Evolutionary conservation across 1,140 invertebrate species (phyloP), one percentile per base, ranked within the genome.

Genomic region (Drosophila nannoptera): DNA sequence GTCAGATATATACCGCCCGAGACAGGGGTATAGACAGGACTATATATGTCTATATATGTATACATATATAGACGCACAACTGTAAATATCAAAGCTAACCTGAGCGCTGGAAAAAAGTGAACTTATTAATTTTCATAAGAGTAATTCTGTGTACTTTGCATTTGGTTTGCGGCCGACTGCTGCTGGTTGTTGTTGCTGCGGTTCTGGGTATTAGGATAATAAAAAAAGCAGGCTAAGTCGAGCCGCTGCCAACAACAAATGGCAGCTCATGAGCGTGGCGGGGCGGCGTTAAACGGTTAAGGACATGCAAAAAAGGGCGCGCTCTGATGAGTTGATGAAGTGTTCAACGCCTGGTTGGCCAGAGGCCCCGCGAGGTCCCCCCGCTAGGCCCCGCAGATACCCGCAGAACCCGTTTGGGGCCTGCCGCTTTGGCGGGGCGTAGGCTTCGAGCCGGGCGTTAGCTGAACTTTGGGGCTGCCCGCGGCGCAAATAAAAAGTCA

Each of bases 71-170:
- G 35, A 73, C 46, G 64, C 42, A 38, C 14, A 62, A 48, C 12
- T 14, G 42, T 48, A 38, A 50, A 7, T 60, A 64, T 14, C 48
- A 14, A 48, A 67, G 55, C 70, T 70, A 70, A 78, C 61, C 63
- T 73, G 67, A 52, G 78, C 64, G 62, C 68, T 65, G 48, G 36
- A 81, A 80, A 78, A 87, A 87, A 87, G 75, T 87, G 78, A 71
- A 87, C 82, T 87, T 87, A 87, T 87, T 87, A 87, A 87, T 87
- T 87, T 87, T 87, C 83, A 87, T 87, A 87, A 87, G 75, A 87
- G 82, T 87, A 87, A 87, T 87, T 87, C 78, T 87, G 84, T 87
- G 82, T 87, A 74, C 77, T 83, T 80, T 76, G 78, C 77, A 73
- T 77, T 69, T 75, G 74, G 64, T 53, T 61, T 73, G 80, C 40